These are phyloP conservation scores for Toxotes chatareus DNA, from an alignment of 2,113 vertebrate species.

Conservation along the genomic window DNA sequence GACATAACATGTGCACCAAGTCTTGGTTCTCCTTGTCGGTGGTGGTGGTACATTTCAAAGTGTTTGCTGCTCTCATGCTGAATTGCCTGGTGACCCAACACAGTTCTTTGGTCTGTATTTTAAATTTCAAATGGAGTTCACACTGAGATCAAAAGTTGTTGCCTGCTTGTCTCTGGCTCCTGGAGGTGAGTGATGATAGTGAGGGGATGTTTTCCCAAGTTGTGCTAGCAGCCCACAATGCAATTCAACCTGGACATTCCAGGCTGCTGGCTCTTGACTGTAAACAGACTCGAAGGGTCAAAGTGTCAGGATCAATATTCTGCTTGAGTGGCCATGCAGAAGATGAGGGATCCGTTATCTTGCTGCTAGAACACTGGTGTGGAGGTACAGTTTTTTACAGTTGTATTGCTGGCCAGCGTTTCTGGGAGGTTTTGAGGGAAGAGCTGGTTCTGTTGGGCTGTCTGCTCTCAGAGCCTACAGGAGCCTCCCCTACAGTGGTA, in stretches of 20 bases:
- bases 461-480: background rate
- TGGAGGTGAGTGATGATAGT: background rate
- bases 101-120: background rate
- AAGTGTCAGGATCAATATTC: background rate
- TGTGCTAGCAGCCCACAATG: background rate
- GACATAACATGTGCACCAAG: too few species aligned
- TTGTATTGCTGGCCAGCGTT: too few species aligned
- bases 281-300: background rate
- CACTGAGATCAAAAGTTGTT: background rate
- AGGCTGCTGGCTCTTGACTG: background rate
- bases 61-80: background rate
- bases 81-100: background rate
- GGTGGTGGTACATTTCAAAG: too few species aligned
- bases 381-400: background rate
- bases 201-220: background rate
- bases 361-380: background rate
- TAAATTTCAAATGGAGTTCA: background rate
- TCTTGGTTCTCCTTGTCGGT: too few species aligned
- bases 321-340: background rate
- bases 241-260: background rate
- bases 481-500: background rate
- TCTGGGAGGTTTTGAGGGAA: background rate
- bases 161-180: background rate
- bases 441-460: background rate
- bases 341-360: background rate